Evolutionary conservation across 2,888 invertebrate genomes (phyloP).

Genomic region (Drosophila mettleri): DNA sequence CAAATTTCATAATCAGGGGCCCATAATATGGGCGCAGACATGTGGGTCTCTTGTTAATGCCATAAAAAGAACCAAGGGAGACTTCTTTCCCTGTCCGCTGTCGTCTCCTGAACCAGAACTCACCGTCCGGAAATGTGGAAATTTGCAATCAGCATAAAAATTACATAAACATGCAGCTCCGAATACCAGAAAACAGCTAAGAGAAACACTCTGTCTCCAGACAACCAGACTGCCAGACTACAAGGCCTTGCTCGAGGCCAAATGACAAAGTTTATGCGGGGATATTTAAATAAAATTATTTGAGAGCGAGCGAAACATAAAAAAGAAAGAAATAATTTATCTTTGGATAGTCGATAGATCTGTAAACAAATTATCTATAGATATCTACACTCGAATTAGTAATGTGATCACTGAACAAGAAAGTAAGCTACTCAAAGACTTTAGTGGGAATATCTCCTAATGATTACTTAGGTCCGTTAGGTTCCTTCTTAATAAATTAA

Average conservation of each 20-base stretch:
- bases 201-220: slow-evolving; percentile 1
- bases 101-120: not conserved
- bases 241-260: slow-evolving; percentile 6
- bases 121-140: slow-evolving; percentile 72
- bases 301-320: slow-evolving; percentile 36
- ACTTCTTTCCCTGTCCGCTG: not conserved
- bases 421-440: too few species aligned
- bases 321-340: not conserved
- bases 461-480: too few species aligned
- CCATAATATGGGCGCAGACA: slow-evolving; percentile 23
- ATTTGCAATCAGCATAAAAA: slow-evolving; percentile 80
- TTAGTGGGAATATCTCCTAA: too few species aligned
- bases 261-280: slow-evolving; percentile 60
- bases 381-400: too few species aligned
- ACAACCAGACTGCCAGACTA: not conserved
- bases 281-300: slow-evolving; percentile 74
- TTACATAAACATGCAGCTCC: slow-evolving; percentile 72
- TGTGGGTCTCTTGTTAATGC: slow-evolving; percentile 41
- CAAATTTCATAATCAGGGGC: slow-evolving; percentile 62
- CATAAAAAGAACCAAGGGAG: slow-evolving; percentile 51
- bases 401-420: too few species aligned
- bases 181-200: slow-evolving; percentile 2
- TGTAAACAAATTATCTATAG: too few species aligned
- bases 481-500: too few species aligned
- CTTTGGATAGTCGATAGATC: not conserved